Conservation (phyloP, 2,888 invertebrate genomes). For the Pimpla rufipes region DNA sequence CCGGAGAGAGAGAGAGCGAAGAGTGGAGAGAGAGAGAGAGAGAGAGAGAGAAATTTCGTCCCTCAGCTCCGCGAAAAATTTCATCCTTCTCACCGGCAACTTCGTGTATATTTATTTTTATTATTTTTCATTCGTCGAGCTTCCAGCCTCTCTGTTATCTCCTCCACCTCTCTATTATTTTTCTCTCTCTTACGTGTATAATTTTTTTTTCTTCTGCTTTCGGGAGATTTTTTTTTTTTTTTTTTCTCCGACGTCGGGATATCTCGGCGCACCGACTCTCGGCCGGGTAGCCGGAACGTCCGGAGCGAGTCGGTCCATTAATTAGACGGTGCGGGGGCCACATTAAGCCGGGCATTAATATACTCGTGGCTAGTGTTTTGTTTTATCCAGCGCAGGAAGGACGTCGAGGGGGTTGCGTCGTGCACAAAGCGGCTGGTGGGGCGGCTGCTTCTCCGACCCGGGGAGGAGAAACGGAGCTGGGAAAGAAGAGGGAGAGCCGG, state of each 20-base stretch:
- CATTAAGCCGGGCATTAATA: slow-evolving; percentile 85
- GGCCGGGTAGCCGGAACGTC: slow-evolving; percentile 74
- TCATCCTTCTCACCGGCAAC: slow-evolving; percentile 37
- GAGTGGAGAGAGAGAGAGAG: background rate
- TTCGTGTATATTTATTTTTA: slow-evolving; percentile 31
- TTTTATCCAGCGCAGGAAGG: slow-evolving; percentile 85
- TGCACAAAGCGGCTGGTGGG: slow-evolving; percentile 65
- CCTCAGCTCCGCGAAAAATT: slow-evolving; percentile 26
- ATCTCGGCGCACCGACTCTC: slow-evolving; percentile 74
- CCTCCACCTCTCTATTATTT: slow-evolving; percentile 35
- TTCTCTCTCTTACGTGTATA: slow-evolving; percentile 2
- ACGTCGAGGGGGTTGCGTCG: slow-evolving; percentile 65
- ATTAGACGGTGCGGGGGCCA: slow-evolving; percentile 81
- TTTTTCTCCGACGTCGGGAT: slow-evolving; percentile 42
- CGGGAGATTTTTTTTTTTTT: too few relatives aligned
- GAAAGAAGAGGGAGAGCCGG: background rate
- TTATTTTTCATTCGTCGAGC: slow-evolving; percentile 10
- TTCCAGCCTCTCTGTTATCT: slow-evolving; percentile 46
- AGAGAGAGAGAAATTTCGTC: slow-evolving; percentile 17
- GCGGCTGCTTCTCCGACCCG: slow-evolving; percentile 67
- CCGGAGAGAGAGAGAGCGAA: background rate
- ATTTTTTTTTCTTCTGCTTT: too few relatives aligned
- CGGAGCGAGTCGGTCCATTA: slow-evolving; percentile 84
- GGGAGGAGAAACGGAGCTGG: background rate
- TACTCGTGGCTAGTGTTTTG: slow-evolving; percentile 85